Percentiles rank a stretch among this genome's conserved stretches.
Conservation (phyloP, 1,140 invertebrate genomes). For the Prorops nasuta region DNA sequence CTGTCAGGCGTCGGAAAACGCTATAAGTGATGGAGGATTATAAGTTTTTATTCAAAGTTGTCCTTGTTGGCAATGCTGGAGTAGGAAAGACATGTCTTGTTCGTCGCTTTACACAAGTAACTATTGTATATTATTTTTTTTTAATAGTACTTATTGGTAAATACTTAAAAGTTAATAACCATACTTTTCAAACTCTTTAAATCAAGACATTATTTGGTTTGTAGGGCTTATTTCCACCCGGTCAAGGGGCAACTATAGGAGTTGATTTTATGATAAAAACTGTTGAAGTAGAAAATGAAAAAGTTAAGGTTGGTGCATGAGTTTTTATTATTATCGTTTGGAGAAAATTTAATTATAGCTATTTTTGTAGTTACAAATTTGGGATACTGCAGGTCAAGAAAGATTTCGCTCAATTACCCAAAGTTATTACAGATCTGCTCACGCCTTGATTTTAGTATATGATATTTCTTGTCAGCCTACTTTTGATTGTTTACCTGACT, state of each 20-base stretch:
- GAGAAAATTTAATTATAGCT: neutral
- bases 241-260: constrained; percentile 97
- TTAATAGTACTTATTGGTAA: too few species aligned
- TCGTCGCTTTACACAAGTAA: constrained; percentile 80
- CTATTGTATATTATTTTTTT: constrained; percentile 5
- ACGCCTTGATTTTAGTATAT: constrained; percentile 95
- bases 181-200: too few species aligned
- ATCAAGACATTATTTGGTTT: too few species aligned
- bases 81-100: constrained; percentile 94
- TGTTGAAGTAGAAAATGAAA: constrained; percentile 96
- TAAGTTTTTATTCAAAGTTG: constrained; percentile 98
- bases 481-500: constrained; percentile 93
- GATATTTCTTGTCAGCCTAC: constrained; percentile 97
- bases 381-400: constrained; percentile 97
- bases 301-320: constrained; percentile 81
- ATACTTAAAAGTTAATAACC: too few species aligned
- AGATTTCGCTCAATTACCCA: constrained; percentile 96
- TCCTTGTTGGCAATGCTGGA: constrained; percentile 91
- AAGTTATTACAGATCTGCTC: constrained; percentile 96
- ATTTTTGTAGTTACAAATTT: constrained; percentile 85
- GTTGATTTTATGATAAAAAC: constrained; percentile 99
- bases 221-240: constrained; percentile 90
- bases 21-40: constrained; percentile 86
- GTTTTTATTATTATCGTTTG: neutral
- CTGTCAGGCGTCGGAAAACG: constrained; percentile 8